These are phyloP conservation scores for Muraenolepis orangiensis DNA, from an alignment of 2,797 vertebrate species.

Conservation along the genomic window DNA sequence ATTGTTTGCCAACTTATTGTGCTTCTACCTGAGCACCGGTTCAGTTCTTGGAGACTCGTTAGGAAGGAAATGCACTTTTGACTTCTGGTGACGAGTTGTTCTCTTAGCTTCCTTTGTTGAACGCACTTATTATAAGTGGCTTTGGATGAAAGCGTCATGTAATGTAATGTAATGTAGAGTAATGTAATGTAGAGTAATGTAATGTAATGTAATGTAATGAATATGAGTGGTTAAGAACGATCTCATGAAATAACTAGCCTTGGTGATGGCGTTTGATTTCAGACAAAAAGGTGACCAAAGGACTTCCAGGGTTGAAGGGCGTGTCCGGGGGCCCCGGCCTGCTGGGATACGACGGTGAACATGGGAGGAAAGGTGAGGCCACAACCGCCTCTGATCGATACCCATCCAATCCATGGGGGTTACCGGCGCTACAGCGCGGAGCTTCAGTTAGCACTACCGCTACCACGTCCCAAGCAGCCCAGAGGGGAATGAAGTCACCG, in stretches of 20 bases:
- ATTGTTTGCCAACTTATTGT: too few species aligned
- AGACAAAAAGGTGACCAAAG: conserved; percentile 48
- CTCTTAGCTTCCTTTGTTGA: too few species aligned
- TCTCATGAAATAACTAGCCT: not conserved
- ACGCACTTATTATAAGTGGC: too few species aligned
- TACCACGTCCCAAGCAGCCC: not conserved
- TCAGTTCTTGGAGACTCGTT: too few species aligned
- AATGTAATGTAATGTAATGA: too few species aligned
- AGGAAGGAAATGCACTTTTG: too few species aligned
- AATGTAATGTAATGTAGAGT: too few species aligned
- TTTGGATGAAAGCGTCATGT: too few species aligned
- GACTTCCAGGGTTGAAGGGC: conserved; percentile 50
- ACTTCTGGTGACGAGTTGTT: too few species aligned
- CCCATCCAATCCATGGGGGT: not conserved
- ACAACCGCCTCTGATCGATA: not conserved
- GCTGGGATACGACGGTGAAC: conserved; percentile 32
- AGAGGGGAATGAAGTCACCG: not conserved
- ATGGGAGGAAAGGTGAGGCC: conserved; percentile 59
- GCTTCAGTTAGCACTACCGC: not conserved
- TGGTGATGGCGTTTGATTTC: conserved; percentile 5
- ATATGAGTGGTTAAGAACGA: not conserved
- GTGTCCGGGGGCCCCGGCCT: conserved; percentile 39
- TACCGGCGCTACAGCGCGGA: not conserved
- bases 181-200: too few species aligned
- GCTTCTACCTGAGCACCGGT: too few species aligned